Base-by-base conservation (phyloP, 2,797 vertebrate genomes). In the Gymnoscopelus braueri region DNA sequence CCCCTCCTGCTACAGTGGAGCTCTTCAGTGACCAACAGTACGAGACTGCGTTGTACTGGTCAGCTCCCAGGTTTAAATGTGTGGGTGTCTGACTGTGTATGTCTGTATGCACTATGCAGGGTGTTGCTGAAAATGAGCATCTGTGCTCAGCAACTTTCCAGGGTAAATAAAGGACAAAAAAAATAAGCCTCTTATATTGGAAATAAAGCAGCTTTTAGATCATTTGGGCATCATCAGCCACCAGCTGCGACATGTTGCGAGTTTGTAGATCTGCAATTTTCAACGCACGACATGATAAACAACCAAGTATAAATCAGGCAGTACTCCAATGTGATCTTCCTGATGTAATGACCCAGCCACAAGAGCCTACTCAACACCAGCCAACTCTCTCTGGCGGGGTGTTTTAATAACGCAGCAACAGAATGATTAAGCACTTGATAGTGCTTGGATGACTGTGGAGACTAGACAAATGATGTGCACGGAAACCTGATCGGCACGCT, bases 381-480 rank as follows among this genome's bases (percentile, higher is more conserved):
- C 23, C 26, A 65, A 55, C 63, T 65, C 49, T 63, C 44, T 44
- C 12, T 65, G 54, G 50, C 65, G 66, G 59, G 26, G 9, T 52
- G 77, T 78, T 84, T 81, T 58, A 76, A 72, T 80, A 69, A 82
- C 55, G 69, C 58, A 69, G 62, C 81, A 11, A 51, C 68, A 81
- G 74, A 75, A 62, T 68, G 63, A 69, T 85, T 74, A 85, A 77
- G 72, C 59, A 66, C 60, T 80, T 77, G 67, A 76, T 69, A 71
- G 50, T 68, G 75, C 26, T 65, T 44, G 75, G 74, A 76, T 60
- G 57, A 74, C 77, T 47, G 23, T 4, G 3, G 76, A 68, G 81
- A 73, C 52, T 63, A 51, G 60, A 72, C 55, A 72, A 83, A 84
- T 48, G 44, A 79, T 60, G 77, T 79, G 76, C 67, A 73, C 0